phyloP scores from a whole-genome alignment of 2,797 vertebrate genomes.

The Dendrocincla tyrannina region DNA sequence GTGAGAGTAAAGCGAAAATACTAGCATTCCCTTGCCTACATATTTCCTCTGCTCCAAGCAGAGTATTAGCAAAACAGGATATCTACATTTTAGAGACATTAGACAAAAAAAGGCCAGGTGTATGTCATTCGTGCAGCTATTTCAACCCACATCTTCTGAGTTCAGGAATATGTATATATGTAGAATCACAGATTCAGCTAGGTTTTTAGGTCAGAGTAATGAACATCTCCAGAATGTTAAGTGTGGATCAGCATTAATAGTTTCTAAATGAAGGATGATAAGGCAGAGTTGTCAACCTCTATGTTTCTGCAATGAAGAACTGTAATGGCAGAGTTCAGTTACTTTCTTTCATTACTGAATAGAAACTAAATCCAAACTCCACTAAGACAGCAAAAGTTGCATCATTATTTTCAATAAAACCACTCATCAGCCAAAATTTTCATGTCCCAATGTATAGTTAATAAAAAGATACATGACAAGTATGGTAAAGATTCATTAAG shows the following conservation, averaged over 20 bases:
- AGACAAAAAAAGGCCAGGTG: not conserved
- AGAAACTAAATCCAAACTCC: not conserved
- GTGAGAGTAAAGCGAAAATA: not conserved
- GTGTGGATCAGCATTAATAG: not conserved
- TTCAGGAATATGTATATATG: not conserved
- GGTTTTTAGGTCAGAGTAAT: not conserved
- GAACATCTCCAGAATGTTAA: not conserved
- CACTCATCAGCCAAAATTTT: not conserved
- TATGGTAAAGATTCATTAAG: not conserved
- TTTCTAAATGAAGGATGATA: not conserved
- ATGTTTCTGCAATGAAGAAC: not conserved
- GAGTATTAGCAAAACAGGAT: not conserved
- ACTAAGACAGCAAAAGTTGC: not conserved
- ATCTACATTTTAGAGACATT: not conserved
- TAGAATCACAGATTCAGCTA: not conserved
- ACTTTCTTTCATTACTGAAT: not conserved
- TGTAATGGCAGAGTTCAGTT: not conserved
- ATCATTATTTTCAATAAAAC: not conserved
- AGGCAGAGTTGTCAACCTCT: not conserved
- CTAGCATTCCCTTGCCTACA: not conserved
- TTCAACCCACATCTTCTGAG: not conserved
- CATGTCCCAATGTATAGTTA: not conserved
- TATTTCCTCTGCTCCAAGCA: not conserved
- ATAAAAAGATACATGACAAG: not conserved
- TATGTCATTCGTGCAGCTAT: not conserved